These are phyloP conservation scores for Drosophila pruinosa DNA, from an alignment of 1,140 invertebrate species.

Conservation along the genomic window DNA sequence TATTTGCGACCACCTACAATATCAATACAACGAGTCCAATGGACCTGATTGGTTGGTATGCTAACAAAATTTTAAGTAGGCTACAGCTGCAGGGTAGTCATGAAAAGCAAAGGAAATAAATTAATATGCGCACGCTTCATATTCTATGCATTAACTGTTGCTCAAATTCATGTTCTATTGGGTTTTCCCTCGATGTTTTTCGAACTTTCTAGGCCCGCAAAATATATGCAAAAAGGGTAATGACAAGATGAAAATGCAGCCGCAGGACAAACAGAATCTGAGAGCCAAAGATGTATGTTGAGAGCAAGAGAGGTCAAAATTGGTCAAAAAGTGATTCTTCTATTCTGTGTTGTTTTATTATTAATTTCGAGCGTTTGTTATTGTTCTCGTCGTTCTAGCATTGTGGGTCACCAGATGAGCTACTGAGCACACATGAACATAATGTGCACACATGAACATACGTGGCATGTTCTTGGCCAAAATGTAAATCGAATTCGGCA, in stretches of 20 bases:
- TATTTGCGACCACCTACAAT: too few relatives aligned
- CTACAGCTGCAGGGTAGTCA: slow-evolving; percentile 44
- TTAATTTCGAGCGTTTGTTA: slow-evolving; percentile 63
- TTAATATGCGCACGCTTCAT: slow-evolving; percentile 46
- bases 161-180: slow-evolving; percentile 5
- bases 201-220: slow-evolving; percentile 4
- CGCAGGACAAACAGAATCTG: neutral
- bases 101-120: slow-evolving; percentile 3
- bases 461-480: slow-evolving; percentile 37
- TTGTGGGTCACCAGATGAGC: slow-evolving; percentile 41
- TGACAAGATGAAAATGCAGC: slow-evolving; percentile 53
- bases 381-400: slow-evolving; percentile 8
- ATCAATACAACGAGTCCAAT: neutral
- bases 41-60: slow-evolving; percentile 6
- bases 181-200: slow-evolving; percentile 24
- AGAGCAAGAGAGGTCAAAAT: slow-evolving; percentile 33
- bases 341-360: slow-evolving; percentile 73
- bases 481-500: slow-evolving; percentile 60
- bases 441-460: neutral
- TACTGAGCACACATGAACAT: slow-evolving; percentile 50
- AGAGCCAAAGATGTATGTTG: neutral
- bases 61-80: slow-evolving; percentile 27
- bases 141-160: slow-evolving; percentile 74
- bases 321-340: slow-evolving; percentile 68
- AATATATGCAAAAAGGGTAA: slow-evolving; percentile 49